Evolutionary conservation across 2,888 invertebrate species (phyloP).

Genomic region (Troilus luridus): DNA sequence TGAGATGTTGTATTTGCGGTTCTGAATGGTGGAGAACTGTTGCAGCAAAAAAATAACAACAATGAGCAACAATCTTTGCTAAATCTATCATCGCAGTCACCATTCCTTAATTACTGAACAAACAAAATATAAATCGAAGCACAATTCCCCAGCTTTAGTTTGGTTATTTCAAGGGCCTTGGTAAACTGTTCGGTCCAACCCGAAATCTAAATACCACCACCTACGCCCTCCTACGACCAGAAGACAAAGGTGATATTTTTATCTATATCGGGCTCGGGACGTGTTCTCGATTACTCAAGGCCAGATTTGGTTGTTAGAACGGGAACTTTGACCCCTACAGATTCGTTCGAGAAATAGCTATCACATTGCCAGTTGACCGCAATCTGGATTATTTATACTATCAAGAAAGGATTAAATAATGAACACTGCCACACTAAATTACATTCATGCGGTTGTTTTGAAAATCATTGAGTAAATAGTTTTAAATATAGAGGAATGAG

Average conservation of each 20-base stretch:
- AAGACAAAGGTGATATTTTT: constrained; percentile 37
- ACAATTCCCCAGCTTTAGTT: background rate
- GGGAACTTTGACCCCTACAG: background rate
- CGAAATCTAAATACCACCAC: constrained; percentile 1
- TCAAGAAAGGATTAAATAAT: too few species aligned
- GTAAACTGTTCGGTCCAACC: background rate
- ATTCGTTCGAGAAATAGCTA: background rate
- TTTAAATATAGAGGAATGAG: too few species aligned
- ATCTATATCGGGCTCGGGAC: background rate
- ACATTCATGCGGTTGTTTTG: too few species aligned
- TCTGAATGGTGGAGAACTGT: too few species aligned
- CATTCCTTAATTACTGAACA: background rate
- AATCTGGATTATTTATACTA: background rate
- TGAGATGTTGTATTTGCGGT: too few species aligned
- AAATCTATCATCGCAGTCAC: too few species aligned
- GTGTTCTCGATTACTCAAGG: background rate
- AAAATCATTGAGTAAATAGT: too few species aligned
- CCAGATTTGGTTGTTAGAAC: background rate
- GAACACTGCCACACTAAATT: too few species aligned
- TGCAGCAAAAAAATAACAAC: too few species aligned
- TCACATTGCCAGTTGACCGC: background rate
- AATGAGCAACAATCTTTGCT: too few species aligned
- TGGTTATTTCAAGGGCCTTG: background rate
- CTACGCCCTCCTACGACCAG: constrained; percentile 8
- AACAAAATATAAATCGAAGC: background rate